Base-by-base conservation (phyloP, 2,113 vertebrate genomes). In the Morone saxatilis region DNA sequence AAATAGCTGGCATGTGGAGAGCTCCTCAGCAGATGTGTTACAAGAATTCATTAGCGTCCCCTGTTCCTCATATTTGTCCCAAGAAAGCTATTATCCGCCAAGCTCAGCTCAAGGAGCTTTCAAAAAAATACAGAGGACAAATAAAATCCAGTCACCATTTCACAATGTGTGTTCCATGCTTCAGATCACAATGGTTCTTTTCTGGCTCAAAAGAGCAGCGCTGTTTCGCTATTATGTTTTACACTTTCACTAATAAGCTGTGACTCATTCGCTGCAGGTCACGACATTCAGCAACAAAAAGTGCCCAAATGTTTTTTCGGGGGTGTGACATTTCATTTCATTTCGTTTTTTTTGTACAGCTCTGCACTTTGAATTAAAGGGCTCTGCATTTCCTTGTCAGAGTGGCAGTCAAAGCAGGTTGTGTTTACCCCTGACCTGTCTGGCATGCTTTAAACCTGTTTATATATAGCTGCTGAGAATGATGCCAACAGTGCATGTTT, bases 21-120 rank as follows among this genome's bases (percentile, higher is more conserved):
- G 83, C 83, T 89, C 85, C 87, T 88, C 78, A 74, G 88, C 93
- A 95, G 93, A 94, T 94, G 92, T 90, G 92, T 85, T 83, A 87
- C 83, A 84, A 83, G 83, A 91, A 93, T 93, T 93, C 84, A 91
- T 93, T 91, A 93, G 80, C 53, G 76, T 87, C 87, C 86, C 72
- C 69, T 90, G 89, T 88, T 91, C 80, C 86, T 87, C 87, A 87
- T 81, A 89, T 76, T 69, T 71, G 81, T 93, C 91, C 91, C 88
- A 69, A 87, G 90, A 90, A 92, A 91, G 90, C 84, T 81, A 92
- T 94, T 93, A 92, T 91, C 84, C 41, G 69, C 65, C 86, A 80
- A 71, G 75, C 80, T 86, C 84, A 87, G 88, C 82, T 85, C 22
- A 40, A 91, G 80, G 51, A 84, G 76, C 14, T 59, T 54, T 36